A percentile compares a stretch with the other conserved stretches of the same genome.
These are phyloP conservation scores for Drosophila quadrilineata DNA, from an alignment of 1,140 invertebrate species.

Conservation along the genomic window DNA sequence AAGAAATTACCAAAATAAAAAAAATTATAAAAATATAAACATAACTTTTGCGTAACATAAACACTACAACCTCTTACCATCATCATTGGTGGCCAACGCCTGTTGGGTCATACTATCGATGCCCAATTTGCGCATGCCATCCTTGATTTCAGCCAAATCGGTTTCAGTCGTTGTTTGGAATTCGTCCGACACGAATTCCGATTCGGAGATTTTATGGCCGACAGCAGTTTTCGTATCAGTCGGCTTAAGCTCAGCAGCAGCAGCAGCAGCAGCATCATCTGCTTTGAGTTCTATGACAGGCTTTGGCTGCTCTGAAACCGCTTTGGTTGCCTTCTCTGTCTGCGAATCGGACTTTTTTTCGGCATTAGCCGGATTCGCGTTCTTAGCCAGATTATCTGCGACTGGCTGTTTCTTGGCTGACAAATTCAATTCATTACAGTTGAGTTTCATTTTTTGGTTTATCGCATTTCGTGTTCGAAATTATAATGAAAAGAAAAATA, in stretches of 20 bases:
- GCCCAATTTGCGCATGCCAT: constrained; percentile 86
- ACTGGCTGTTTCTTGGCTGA: constrained; percentile 23
- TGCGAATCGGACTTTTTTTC: constrained; percentile 30
- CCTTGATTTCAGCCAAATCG: constrained; percentile 86
- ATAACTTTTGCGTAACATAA: constrained; percentile 12
- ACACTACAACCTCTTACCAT: constrained; percentile 70
- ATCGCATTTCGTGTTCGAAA: constrained; percentile 39
- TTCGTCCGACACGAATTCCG: constrained; percentile 87
- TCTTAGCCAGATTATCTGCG: constrained; percentile 30
- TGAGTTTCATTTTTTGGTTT: constrained; percentile 35
- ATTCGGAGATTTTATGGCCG: constrained; percentile 69
- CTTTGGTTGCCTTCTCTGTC: neutral
- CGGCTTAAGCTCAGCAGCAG: constrained; percentile 9
- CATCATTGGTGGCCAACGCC: constrained; percentile 64
- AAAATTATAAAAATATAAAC: no score
- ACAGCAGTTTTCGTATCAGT: constrained; percentile 22
- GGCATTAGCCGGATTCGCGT: neutral
- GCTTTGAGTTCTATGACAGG: constrained; percentile 32
- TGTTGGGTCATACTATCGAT: constrained; percentile 81
- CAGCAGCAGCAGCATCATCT: no score
- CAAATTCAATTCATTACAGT: constrained; percentile 32
- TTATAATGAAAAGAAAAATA: constrained; percentile 33
- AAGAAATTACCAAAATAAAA: no score
- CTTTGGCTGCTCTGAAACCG: constrained; percentile 47
- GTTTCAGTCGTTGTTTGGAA: constrained; percentile 83